Conservation (phyloP, 2,113 vertebrate species). For the Talpa occidentalis region DNA sequence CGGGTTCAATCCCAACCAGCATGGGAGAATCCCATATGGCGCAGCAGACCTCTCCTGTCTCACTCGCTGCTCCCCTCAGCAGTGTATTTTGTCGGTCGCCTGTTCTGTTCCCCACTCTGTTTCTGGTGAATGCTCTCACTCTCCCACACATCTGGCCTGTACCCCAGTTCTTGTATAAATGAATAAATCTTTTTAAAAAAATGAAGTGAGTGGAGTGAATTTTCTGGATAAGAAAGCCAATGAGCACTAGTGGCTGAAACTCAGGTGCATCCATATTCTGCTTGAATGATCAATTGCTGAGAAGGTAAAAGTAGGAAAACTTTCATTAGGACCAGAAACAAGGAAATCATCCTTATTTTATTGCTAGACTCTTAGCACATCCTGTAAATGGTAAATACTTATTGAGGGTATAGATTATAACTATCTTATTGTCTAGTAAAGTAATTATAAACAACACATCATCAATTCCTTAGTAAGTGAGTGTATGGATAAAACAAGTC, state of each 20-base stretch:
- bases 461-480: not conserved
- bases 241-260: not conserved
- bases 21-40: no score
- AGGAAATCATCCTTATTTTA: not conserved
- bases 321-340: not conserved
- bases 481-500: not conserved
- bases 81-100: no score
- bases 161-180: no score
- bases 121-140: no score
- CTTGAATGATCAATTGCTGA: not conserved
- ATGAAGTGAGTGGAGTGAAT: not conserved
- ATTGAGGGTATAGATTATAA: not conserved
- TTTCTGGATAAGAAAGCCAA: not conserved
- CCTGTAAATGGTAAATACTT: not conserved
- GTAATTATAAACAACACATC: not conserved
- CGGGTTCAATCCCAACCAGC: no score
- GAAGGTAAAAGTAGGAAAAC: not conserved
- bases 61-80: no score
- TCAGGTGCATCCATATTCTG: not conserved
- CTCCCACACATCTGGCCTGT: no score
- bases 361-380: not conserved
- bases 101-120: no score
- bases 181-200: no score
- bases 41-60: no score
- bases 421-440: not conserved